Base-by-base conservation (phyloP, 2,888 invertebrate species). In the Orthosia incerta region DNA sequence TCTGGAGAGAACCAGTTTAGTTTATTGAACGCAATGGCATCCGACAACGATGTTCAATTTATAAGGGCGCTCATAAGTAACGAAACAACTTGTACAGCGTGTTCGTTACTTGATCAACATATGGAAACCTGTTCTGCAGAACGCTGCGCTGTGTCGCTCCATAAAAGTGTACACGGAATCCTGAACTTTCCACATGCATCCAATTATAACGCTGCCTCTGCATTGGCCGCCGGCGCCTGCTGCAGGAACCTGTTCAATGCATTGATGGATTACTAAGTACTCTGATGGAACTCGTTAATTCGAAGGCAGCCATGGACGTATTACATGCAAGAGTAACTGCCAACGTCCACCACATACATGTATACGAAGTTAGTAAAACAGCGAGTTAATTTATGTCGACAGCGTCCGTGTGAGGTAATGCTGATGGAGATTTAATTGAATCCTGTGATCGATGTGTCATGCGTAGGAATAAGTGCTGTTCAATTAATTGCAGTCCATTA, bases 21-120 rank as follows among this genome's bases (percentile, higher is more conserved):
- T 93, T 90, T 93, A 92, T 92, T 92, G 94, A 93, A 92, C 94
- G 93, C 93, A 88, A 87, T 87, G 94, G 93, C 92, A 95, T 94
- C 91, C 91, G 89, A 89, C 91, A 91, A 91, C 91, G 90, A 91
- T 83, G 89, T 86, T 83, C 89, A 89, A 91, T 94, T 92, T 94
- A 95, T 94, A 95, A 92, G 94, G 94, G 90, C 92, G 91, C 76
- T 78, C 81, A 75, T 83, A 81, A 86, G 88, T 84, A 89, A 86
- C 84, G 78, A 85, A 82, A 80, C 83, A 71, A 80, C 83, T 82
- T 84, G 77, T 75, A 85, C 84, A 83, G 78, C 83, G 80, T 81
- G 83, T 82, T 86, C 82, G 76, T 86, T 86, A 84, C 74, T 81
- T 76, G 85, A 85, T 76, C 81, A 86, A 85, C 88, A 89, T 87